Evolutionary conservation across 2,888 invertebrate genomes (phyloP), one percentile per base, ranked within the genome.

Genomic region (Drosophila emarginata): DNA sequence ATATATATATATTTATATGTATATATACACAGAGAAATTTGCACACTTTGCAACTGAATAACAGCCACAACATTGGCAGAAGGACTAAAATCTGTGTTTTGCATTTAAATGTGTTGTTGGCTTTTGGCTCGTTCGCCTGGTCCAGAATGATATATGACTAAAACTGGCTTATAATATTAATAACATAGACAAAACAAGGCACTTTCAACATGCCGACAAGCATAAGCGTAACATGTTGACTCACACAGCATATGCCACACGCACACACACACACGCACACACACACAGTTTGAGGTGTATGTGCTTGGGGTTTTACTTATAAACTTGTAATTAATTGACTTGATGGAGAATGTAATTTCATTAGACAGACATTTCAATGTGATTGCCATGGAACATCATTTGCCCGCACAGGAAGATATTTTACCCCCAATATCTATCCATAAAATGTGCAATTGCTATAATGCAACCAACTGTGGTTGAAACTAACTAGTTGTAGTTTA

Each of bases 271-370:
- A 23, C 26, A 39, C 18, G 50, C 57, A 37, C 7, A 50, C n/a
- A 15, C 58, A 51, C 26, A 50, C 54, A 71, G 56, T 61, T 15
- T 18, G 14, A 15, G 11, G 23, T 36, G 14, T 40, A 51, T 26
- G 37, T 65, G 66, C 63, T 74, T 70, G 63, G 70, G 78, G 81
- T 72, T 69, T 15, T 59, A 9, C 40, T 58, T 79, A 76, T 86
- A 72, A 80, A 78, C 76, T 75, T 74, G 82, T 79, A 79, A 86
- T 88, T 88, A 88, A 88, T 88, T 87, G 88, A 87, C 87, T 88
- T 87, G 82, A 88, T 88, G 89, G 84, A 89, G 88, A 89, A 89
- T 84, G 88, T 88, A 83, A 89, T 89, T 89, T 82, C 80, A 88
- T 88, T 89, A 87, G 82, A 78, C 88, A 84, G 76, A 76, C 74